phyloP scores from a whole-genome alignment of 2,113 vertebrate genomes.

The Aythya baeri region DNA sequence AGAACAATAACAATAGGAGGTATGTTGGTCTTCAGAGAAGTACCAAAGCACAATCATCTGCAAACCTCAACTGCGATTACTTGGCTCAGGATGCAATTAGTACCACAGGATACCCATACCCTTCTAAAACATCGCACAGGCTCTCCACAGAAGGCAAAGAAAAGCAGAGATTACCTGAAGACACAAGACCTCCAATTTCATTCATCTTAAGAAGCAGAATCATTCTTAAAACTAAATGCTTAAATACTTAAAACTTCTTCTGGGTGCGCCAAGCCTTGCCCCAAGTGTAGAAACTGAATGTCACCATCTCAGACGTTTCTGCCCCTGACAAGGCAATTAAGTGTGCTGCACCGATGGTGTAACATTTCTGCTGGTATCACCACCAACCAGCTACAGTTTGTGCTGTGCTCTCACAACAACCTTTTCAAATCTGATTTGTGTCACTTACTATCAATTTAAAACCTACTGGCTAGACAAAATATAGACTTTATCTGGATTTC shows the following conservation, averaged over 20 bases:
- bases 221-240: no score
- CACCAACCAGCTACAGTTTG: not conserved
- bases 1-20: not conserved
- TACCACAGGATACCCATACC: not conserved
- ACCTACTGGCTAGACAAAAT: not conserved
- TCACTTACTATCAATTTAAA: not conserved
- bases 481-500: not conserved
- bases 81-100: not conserved
- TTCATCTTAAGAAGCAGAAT: not conserved
- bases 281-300: not conserved
- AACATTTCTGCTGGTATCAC: rapidly evolving
- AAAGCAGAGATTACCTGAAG: not conserved
- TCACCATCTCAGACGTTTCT: not conserved
- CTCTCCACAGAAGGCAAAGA: not conserved
- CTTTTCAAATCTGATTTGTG: not conserved
- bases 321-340: no score
- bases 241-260: no score
- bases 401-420: not conserved
- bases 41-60: not conserved
- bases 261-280: not conserved
- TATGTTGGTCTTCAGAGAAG: not conserved
- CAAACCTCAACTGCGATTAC: not conserved
- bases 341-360: rapidly evolving
- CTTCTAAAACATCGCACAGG: not conserved
- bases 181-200: not conserved